A percentile compares a stretch with the other conserved stretches of the same genome.
Evolutionary conservation across 2,888 invertebrate genomes (phyloP).

Genomic region (Ormyrus rosae): DNA sequence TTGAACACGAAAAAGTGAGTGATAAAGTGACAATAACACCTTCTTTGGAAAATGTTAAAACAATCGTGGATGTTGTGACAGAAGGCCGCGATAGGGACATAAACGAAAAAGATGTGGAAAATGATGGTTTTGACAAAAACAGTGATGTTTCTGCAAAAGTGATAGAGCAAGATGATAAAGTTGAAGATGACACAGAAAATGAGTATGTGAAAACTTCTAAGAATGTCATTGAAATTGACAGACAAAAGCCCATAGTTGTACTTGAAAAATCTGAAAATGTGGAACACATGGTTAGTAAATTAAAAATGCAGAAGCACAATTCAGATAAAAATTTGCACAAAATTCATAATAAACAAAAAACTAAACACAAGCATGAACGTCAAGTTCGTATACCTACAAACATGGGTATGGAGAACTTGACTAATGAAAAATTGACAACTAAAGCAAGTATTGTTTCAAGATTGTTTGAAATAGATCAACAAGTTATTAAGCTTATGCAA

Average conservation of each 20-base stretch:
- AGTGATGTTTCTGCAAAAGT: too few relatives aligned
- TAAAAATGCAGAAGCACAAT: slow-evolving; percentile 5
- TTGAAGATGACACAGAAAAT: background rate
- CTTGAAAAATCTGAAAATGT: slow-evolving; percentile 58
- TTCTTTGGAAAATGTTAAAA: too few relatives aligned
- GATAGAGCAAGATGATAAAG: background rate
- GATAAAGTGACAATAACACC: too few relatives aligned
- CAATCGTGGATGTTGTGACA: too few relatives aligned
- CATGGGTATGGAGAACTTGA: slow-evolving; percentile 19
- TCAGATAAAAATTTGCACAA: slow-evolving; percentile 59
- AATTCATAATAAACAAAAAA: slow-evolving; percentile 60
- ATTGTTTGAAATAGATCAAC: slow-evolving; percentile 80
- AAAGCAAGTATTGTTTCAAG: slow-evolving; percentile 76
- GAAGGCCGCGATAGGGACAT: too few relatives aligned
- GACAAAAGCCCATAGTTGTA: slow-evolving; percentile 57
- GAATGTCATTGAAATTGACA: slow-evolving; percentile 6
- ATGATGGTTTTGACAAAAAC: background rate
- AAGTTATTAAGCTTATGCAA: slow-evolving; percentile 78
- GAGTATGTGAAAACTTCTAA: background rate
- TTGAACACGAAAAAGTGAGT: too few relatives aligned
- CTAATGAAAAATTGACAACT: slow-evolving; percentile 59
- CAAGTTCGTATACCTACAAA: background rate
- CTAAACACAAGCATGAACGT: slow-evolving; percentile 58
- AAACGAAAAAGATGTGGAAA: too few relatives aligned
- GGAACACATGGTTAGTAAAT: slow-evolving; percentile 51